Evolutionary conservation across 2,113 vertebrate species (phyloP).

Genomic region (Emydura subglobosa): DNA sequence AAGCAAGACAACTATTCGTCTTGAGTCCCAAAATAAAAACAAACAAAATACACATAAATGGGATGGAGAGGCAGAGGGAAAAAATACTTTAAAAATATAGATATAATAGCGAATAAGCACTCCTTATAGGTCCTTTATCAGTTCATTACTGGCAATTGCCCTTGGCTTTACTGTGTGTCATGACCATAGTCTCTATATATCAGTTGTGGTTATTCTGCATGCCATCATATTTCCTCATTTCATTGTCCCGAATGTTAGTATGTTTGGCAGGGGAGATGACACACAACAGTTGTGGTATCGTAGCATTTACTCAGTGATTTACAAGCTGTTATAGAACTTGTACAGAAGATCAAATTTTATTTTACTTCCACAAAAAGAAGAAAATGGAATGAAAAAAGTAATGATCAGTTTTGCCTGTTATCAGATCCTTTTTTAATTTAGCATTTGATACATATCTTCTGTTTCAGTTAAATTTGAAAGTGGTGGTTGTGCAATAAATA

Average conservation of each 20-base stretch:
- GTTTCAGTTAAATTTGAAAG: neutral
- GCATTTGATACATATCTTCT: neutral
- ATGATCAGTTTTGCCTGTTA: neutral
- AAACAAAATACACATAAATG: neutral
- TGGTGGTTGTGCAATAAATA: neutral
- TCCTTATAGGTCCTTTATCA: neutral
- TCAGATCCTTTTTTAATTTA: no score
- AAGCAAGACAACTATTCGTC: neutral
- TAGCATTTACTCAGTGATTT: neutral
- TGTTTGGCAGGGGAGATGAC: neutral
- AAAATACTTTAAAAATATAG: neutral
- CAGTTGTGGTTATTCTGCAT: neutral
- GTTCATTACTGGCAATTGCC: neutral
- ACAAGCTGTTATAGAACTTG: neutral
- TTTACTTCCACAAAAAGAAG: neutral
- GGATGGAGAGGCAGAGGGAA: neutral
- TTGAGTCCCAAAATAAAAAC: neutral
- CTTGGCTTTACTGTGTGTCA: neutral
- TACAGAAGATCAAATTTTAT: neutral
- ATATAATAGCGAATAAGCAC: neutral
- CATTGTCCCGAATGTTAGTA: neutral
- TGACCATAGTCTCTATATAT: neutral
- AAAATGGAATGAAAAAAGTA: neutral
- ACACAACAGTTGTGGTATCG: neutral
- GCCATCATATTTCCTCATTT: neutral